These are phyloP conservation scores for Folsomia manolachei DNA, from an alignment of 2,888 invertebrate species.

Conservation along the genomic window DNA sequence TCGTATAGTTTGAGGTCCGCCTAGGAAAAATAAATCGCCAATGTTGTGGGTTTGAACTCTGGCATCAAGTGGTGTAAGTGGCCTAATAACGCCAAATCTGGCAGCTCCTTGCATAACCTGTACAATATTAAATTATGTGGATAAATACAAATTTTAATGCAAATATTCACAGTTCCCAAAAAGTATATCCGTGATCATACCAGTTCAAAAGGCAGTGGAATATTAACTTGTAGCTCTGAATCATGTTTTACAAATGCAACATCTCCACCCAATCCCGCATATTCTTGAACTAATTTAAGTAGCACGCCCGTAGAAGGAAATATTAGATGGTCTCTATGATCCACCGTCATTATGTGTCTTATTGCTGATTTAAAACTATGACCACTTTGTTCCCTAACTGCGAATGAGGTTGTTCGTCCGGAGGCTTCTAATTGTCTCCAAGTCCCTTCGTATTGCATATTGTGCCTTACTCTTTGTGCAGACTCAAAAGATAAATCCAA, in stretches of 20 bases:
- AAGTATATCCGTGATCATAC: constrained; percentile 55
- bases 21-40: constrained; percentile 77
- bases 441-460: constrained; percentile 81
- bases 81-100: constrained; percentile 60
- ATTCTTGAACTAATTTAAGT: constrained; percentile 73
- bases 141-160: background rate
- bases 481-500: constrained; percentile 72
- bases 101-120: constrained; percentile 70
- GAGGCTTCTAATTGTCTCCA: constrained; percentile 75
- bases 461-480: constrained; percentile 68
- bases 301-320: constrained; percentile 74
- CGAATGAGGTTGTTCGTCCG: constrained; percentile 73
- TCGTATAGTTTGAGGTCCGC: constrained; percentile 82
- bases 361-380: constrained; percentile 84
- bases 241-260: constrained; percentile 86
- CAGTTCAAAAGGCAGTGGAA: constrained; percentile 63
- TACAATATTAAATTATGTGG: background rate
- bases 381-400: constrained; percentile 83
- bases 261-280: constrained; percentile 87
- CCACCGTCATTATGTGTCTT: constrained; percentile 73
- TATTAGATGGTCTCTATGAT: constrained; percentile 74
- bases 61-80: constrained; percentile 58
- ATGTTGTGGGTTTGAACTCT: constrained; percentile 59
- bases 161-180: background rate
- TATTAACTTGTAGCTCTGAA: constrained; percentile 67